A percentile compares a stretch with the other conserved stretches of the same genome.
Evolutionary conservation across 2,888 invertebrate species (phyloP).

Genomic region (Nesidiocoris tenuis): DNA sequence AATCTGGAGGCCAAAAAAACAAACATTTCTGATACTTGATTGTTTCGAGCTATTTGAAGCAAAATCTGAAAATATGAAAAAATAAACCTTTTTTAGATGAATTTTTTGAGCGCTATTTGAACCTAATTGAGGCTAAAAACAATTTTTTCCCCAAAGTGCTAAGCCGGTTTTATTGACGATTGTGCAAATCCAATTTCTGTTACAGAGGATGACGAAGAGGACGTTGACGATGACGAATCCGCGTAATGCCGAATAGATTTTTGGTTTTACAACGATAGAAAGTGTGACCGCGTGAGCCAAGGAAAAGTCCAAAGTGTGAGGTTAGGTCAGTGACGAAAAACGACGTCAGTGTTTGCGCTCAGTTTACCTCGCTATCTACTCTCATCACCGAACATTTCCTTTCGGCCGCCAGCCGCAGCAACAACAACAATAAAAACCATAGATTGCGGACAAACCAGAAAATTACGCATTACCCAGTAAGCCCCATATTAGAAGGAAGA

Average conservation of each 20-base stretch:
- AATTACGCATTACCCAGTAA: background rate
- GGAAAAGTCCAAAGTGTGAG: slow-evolving; percentile 45
- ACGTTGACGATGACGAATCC: slow-evolving; percentile 51
- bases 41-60: too few relatives aligned
- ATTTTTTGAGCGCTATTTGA: too few relatives aligned
- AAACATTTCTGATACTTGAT: too few relatives aligned
- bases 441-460: background rate
- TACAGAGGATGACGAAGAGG: slow-evolving; percentile 51
- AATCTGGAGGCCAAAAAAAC: too few relatives aligned
- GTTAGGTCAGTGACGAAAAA: slow-evolving; percentile 46
- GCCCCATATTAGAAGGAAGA: background rate
- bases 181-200: slow-evolving; percentile 19
- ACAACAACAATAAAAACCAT: slow-evolving; percentile 5
- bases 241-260: slow-evolving; percentile 49
- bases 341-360: background rate
- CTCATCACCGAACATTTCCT: slow-evolving; percentile 34
- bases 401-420: slow-evolving; percentile 8
- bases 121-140: too few relatives aligned
- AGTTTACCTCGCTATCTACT: slow-evolving; percentile 36
- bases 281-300: slow-evolving; percentile 26
- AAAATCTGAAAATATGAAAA: too few relatives aligned
- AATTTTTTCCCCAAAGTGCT: too few relatives aligned
- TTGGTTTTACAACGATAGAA: slow-evolving; percentile 30
- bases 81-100: too few relatives aligned
- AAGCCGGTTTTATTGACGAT: too few relatives aligned